These are phyloP conservation scores for Pachyramphus minor DNA, from an alignment of 2,113 vertebrate species.

Conservation along the genomic window DNA sequence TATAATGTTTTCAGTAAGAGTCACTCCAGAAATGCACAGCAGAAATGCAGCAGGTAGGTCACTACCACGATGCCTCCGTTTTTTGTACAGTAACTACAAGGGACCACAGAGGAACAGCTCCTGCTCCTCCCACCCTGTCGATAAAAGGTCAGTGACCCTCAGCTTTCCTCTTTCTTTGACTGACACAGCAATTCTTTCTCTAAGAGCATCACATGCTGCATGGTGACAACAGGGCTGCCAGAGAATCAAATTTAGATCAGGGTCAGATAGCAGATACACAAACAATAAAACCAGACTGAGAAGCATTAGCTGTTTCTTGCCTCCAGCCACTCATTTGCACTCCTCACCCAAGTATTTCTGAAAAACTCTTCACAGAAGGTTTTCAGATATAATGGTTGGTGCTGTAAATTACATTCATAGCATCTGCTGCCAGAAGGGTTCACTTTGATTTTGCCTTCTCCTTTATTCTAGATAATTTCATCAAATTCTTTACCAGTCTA, in stretches of 20 bases:
- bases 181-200: neutral
- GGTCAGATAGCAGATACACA: neutral
- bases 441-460: neutral
- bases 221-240: neutral
- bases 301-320: neutral
- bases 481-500: neutral
- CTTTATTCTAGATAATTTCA: neutral
- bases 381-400: neutral
- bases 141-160: neutral
- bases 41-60: neutral
- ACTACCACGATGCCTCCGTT: neutral
- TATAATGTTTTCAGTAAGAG: neutral
- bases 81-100: neutral
- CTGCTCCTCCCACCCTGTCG: neutral
- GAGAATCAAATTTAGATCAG: neutral
- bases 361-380: neutral
- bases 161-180: neutral
- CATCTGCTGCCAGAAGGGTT: neutral
- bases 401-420: neutral
- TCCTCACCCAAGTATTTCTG: neutral
- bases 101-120: neutral
- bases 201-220: neutral
- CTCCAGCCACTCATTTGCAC: neutral
- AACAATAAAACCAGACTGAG: neutral
- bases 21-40: neutral